These are phyloP conservation scores for Hippocampus guttulatus DNA, from an alignment of 2,113 vertebrate genomes.

Conservation along the genomic window DNA sequence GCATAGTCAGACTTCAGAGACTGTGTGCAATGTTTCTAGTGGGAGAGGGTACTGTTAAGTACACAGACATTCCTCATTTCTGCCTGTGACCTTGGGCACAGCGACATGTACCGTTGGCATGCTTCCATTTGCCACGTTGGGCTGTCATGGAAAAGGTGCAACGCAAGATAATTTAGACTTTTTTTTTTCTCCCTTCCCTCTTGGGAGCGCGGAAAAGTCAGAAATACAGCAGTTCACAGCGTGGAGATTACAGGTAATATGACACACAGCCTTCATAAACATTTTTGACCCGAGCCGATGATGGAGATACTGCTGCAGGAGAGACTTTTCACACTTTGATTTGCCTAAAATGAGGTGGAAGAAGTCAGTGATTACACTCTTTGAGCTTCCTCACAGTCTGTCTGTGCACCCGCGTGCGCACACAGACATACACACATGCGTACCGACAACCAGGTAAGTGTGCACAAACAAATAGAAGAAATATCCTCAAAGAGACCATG, in stretches of 20 bases:
- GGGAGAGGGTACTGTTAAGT: conserved; percentile 56
- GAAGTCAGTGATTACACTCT: conserved; percentile 66
- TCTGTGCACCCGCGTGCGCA: conserved; percentile 20
- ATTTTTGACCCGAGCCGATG: conserved; percentile 70
- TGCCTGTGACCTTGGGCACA: conserved; percentile 71
- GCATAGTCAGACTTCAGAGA: conserved; percentile 69
- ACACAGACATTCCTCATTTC: conserved; percentile 72
- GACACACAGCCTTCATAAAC: conserved; percentile 71
- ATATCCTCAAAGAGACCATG: conserved; percentile 58
- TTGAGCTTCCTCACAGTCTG: conserved; percentile 65
- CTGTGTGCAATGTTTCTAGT: conserved; percentile 63
- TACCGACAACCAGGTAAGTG: conserved; percentile 57
- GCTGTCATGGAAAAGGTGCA: conserved; percentile 75
- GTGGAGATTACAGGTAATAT: conserved; percentile 76
- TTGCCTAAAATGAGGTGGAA: conserved; percentile 74
- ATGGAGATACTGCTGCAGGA: conserved; percentile 75
- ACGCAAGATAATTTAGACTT: conserved; percentile 73
- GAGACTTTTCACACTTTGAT: conserved; percentile 78
- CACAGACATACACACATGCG: conserved; percentile 33
- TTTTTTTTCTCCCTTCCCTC: conserved; percentile 54
- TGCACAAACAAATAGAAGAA: conserved; percentile 58
- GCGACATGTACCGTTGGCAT: conserved; percentile 65
- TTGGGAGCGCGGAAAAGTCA: conserved; percentile 68
- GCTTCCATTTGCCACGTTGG: conserved; percentile 71
- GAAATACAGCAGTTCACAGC: conserved; percentile 66